Evolutionary conservation across 1,140 invertebrate species (phyloP).

Genomic region (Cotesia glomerata): DNA sequence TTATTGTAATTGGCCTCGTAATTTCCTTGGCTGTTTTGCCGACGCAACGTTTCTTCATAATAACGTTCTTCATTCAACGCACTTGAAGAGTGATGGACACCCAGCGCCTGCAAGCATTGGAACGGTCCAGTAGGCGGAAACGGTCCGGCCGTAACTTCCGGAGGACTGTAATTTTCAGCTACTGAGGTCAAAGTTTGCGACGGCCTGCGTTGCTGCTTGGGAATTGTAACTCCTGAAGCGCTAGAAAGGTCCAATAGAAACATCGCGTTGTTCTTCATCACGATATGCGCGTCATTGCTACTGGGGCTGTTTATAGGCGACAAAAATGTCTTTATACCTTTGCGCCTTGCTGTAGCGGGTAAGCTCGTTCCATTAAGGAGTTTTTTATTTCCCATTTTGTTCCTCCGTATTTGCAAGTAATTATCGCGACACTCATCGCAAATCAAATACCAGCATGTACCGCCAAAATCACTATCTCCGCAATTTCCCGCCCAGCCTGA

Average conservation of each 20-base stretch:
- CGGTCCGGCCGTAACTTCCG: conserved; percentile 60
- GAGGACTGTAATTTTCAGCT: conserved; percentile 68
- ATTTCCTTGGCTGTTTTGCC: conserved; percentile 55
- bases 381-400: conserved; percentile 47
- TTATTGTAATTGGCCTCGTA: conserved; percentile 43
- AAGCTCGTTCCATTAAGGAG: conserved; percentile 36
- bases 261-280: conserved; percentile 92
- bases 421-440: conserved; percentile 89
- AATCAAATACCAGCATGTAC: conserved; percentile 88
- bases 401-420: conserved; percentile 70
- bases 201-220: conserved; percentile 62
- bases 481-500: conserved; percentile 88
- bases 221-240: conserved; percentile 66
- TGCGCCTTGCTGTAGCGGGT: conserved; percentile 33
- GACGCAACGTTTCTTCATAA: conserved; percentile 64
- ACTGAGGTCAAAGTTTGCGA: conserved; percentile 69
- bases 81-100: conserved; percentile 64
- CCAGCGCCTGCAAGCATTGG: conserved; percentile 78
- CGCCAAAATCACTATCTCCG: conserved; percentile 83
- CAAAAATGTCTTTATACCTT: conserved; percentile 43
- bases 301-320: conserved; percentile 54
- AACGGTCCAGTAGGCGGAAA: conserved; percentile 74
- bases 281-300: conserved; percentile 73
- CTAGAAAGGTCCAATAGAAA: conserved; percentile 90
- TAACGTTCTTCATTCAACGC: conserved; percentile 63